Evolutionary conservation across 2,113 vertebrate genomes (phyloP).

Genomic region (Lontra canadensis): DNA sequence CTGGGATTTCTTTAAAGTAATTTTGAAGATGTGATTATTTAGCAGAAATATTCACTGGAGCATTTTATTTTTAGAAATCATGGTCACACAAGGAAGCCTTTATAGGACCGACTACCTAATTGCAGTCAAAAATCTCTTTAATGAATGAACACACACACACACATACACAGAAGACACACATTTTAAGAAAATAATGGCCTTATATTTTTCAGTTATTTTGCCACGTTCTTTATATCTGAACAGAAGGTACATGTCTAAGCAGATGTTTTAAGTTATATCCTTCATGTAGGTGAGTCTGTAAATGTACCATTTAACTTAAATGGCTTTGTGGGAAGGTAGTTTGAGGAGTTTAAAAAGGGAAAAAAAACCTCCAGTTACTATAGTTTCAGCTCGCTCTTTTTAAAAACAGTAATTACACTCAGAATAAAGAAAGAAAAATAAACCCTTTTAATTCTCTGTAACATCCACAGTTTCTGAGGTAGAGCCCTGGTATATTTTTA

Average conservation of each 20-base stretch:
- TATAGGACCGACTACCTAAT: slow-evolving; percentile 69
- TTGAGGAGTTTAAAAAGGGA: slow-evolving; percentile 63
- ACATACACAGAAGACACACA: slow-evolving; percentile 43
- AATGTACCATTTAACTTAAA: slow-evolving; percentile 80
- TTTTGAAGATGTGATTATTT: slow-evolving; percentile 76
- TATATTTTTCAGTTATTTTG: slow-evolving; percentile 54
- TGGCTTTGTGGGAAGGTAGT: slow-evolving; percentile 81
- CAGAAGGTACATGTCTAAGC: slow-evolving; percentile 64
- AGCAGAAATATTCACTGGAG: slow-evolving; percentile 75
- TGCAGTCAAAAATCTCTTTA: slow-evolving; percentile 67
- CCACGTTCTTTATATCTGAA: slow-evolving; percentile 47
- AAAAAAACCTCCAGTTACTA: slow-evolving; percentile 54
- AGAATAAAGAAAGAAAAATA: slow-evolving; percentile 69
- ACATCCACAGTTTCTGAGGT: slow-evolving; percentile 42
- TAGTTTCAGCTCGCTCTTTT: slow-evolving; percentile 76
- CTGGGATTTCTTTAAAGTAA: slow-evolving; percentile 72
- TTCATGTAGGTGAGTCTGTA: slow-evolving; percentile 80
- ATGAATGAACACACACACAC: slow-evolving; percentile 59
- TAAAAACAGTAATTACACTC: slow-evolving; percentile 66
- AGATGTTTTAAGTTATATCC: slow-evolving; percentile 83
- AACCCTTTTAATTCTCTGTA: slow-evolving; percentile 64
- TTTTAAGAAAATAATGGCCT: slow-evolving; percentile 58
- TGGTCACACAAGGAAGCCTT: slow-evolving; percentile 74
- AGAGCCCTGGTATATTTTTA: slow-evolving; percentile 59
- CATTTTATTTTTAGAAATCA: slow-evolving; percentile 78